Evolutionary conservation across 2,797 vertebrate genomes (phyloP).

Genomic region (Clarias platycephalus): DNA sequence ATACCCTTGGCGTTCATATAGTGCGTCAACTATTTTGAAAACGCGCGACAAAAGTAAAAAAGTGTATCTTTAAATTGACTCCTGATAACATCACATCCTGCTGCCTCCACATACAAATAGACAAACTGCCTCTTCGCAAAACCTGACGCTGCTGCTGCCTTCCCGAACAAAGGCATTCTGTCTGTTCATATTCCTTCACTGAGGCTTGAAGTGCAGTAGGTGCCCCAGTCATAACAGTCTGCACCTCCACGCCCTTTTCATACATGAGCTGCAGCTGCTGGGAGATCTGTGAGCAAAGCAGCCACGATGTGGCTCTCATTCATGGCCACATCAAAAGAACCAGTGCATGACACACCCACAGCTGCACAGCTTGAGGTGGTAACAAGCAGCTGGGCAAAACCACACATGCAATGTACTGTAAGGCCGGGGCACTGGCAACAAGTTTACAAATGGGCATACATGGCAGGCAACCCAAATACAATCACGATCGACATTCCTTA

Average conservation of each 20-base stretch:
- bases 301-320: constrained; percentile 67
- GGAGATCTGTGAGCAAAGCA: constrained; percentile 69
- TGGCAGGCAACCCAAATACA: not conserved
- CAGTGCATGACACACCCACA: constrained; percentile 62
- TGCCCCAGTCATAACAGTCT: constrained; percentile 78
- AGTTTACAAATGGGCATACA: not conserved
- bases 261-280: constrained; percentile 74
- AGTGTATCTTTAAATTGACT: not conserved
- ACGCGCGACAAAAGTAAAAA: not conserved
- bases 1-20: not conserved
- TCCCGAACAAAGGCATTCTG: constrained; percentile 70
- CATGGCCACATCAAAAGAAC: constrained; percentile 73
- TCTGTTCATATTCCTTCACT: constrained; percentile 76
- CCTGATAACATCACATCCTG: constrained; percentile 33
- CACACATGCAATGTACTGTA: not conserved
- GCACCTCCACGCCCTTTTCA: constrained; percentile 73
- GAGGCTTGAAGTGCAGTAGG: constrained; percentile 72
- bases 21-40: not conserved
- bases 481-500: not conserved
- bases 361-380: constrained; percentile 13
- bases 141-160: constrained; percentile 52
- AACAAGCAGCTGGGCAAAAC: constrained; percentile 34
- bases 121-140: constrained; percentile 1
- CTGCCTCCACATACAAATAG: constrained; percentile 43
- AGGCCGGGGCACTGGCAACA: not conserved